Evolutionary conservation across 2,888 invertebrate species (phyloP).

Genomic region (Chalcosyrphus nemorum): DNA sequence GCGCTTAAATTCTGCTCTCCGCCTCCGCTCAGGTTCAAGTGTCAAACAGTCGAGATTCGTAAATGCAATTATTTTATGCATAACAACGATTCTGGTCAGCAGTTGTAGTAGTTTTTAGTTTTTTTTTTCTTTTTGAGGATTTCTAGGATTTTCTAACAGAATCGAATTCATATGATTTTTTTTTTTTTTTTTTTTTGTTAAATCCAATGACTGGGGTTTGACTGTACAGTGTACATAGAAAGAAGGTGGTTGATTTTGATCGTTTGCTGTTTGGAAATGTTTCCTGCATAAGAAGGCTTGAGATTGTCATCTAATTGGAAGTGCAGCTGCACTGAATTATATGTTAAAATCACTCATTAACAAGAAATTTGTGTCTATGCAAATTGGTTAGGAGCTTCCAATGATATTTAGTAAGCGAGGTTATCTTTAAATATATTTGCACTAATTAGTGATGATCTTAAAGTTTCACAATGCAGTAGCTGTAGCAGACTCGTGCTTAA

Average conservation of each 20-base stretch:
- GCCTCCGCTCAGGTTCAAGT: constrained; percentile 68
- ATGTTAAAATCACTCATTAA: constrained; percentile 70
- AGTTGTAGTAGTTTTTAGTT: constrained; percentile 8
- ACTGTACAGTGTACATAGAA: background rate
- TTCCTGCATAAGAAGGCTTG: constrained; percentile 29
- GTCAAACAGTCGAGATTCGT: constrained; percentile 71
- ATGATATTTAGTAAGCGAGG: background rate
- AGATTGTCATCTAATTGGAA: constrained; percentile 64
- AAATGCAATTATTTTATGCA: constrained; percentile 72
- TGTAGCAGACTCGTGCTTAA: too few relatives aligned
- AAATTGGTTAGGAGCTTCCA: constrained; percentile 41
- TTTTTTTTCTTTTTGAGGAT: constrained; percentile 52
- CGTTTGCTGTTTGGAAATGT: constrained; percentile 35
- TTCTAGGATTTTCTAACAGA: constrained; percentile 38
- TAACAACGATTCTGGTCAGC: constrained; percentile 61
- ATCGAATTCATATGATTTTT: constrained; percentile 58
- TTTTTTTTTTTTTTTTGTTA: too few relatives aligned
- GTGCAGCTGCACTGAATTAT: constrained; percentile 54
- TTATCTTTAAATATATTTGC: constrained; percentile 45
- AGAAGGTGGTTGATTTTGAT: constrained; percentile 45
- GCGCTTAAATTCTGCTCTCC: constrained; percentile 72
- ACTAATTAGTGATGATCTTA: constrained; percentile 55
- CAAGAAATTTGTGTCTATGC: constrained; percentile 72
- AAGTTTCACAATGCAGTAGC: too few relatives aligned
- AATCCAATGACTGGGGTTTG: constrained; percentile 31